A percentile compares a stretch with the other conserved stretches of the same genome.
Conservation (phyloP, 2,888 invertebrate genomes). For the Siphonodentalium dalli region DNA sequence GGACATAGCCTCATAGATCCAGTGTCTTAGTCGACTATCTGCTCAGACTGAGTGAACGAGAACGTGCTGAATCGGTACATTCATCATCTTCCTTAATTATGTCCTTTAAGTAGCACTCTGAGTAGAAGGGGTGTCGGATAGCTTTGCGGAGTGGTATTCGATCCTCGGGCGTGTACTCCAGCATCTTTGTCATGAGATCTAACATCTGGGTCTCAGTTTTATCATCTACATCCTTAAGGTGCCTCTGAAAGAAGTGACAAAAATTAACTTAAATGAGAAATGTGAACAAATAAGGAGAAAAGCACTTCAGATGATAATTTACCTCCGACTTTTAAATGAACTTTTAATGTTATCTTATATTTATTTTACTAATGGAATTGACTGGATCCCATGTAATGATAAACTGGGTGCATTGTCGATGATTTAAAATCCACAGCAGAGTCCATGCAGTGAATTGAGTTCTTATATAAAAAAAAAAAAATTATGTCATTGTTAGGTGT, state of each 20-base stretch:
- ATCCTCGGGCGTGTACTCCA: conserved; percentile 94
- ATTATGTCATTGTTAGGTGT: no score
- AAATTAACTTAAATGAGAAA: neutral
- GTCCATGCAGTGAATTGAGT: no score
- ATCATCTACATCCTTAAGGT: conserved; percentile 80
- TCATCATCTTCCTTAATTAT: conserved; percentile 28
- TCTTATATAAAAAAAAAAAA: no score
- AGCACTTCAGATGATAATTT: no score
- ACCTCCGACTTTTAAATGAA: no score
- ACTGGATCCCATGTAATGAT: no score
- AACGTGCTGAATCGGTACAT: conserved; percentile 39
- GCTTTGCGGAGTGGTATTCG: conserved; percentile 88
- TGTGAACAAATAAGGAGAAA: neutral
- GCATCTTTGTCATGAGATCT: conserved; percentile 91
- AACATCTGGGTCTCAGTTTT: conserved; percentile 92
- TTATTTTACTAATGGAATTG: no score
- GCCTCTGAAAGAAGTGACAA: conserved; percentile 74
- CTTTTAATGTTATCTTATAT: no score
- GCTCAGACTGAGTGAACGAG: conserved; percentile 59
- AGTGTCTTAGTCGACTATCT: no score
- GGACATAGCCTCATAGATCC: no score
- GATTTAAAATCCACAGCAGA: no score
- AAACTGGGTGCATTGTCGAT: no score
- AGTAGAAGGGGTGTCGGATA: conserved; percentile 89
- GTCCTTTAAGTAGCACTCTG: conserved; percentile 39